Percentiles rank a stretch among this genome's conserved stretches.
These are phyloP conservation scores for Tragulus kanchil DNA, from an alignment of 2,113 vertebrate genomes.

Conservation along the genomic window DNA sequence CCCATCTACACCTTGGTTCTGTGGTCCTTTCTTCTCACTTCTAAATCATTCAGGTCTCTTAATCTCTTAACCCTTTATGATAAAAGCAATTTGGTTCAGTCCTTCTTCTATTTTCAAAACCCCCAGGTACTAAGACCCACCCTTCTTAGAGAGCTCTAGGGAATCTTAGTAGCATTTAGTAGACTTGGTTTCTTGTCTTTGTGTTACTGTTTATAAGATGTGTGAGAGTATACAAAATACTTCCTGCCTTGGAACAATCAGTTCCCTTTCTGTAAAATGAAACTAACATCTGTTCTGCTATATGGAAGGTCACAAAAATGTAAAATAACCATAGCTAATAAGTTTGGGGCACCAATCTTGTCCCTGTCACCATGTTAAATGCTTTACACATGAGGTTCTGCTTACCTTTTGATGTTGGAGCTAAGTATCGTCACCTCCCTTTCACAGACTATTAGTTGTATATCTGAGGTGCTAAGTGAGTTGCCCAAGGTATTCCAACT, in stretches of 20 bases:
- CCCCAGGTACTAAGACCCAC: neutral
- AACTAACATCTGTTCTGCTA: neutral
- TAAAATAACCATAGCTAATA: neutral
- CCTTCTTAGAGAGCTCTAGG: neutral
- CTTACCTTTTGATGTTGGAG: neutral
- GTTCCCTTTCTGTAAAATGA: neutral
- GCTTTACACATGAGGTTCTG: neutral
- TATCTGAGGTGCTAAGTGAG: neutral
- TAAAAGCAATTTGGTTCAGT: neutral
- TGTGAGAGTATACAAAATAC: neutral
- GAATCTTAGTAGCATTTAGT: neutral
- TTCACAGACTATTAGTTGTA: neutral
- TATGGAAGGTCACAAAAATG: neutral
- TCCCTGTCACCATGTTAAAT: neutral
- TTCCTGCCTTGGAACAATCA: neutral
- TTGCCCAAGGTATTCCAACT: neutral
- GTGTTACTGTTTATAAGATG: neutral
- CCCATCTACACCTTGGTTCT: accelerated
- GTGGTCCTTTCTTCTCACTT: neutral
- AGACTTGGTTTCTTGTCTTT: constrained; percentile 36
- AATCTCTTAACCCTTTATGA: neutral
- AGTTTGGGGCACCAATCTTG: neutral
- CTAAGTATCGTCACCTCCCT: neutral
- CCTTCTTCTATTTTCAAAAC: neutral
- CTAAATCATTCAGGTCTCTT: neutral